A percentile compares a stretch with the other conserved stretches of the same genome.
Conservation (phyloP, 23 tunicate genomes). For the Halocynthia roretzi region DNA sequence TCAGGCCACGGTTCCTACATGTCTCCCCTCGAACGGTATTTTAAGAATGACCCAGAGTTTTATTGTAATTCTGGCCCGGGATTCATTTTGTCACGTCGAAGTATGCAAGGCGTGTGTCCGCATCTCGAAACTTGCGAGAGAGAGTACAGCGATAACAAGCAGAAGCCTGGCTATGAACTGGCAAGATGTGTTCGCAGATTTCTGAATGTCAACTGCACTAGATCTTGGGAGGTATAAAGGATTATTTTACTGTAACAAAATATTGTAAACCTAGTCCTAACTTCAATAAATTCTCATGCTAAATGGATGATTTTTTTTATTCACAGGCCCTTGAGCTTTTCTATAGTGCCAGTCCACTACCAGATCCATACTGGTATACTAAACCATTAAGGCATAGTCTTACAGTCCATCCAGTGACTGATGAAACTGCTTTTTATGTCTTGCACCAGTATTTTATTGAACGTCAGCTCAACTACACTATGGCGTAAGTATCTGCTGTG, state of each 20-base stretch:
- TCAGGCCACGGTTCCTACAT: constrained; percentile 42
- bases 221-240: constrained; percentile 19
- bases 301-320: neutral
- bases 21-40: constrained; percentile 20
- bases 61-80: constrained; percentile 68
- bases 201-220: constrained; percentile 54
- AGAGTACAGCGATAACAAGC: constrained; percentile 29
- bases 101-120: constrained; percentile 71
- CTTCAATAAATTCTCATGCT: neutral
- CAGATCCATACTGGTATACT: constrained; percentile 22
- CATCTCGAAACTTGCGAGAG: constrained; percentile 37
- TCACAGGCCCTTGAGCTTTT: constrained; percentile 30
- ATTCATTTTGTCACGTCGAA: constrained; percentile 49
- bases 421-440: constrained; percentile 31
- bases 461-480: constrained; percentile 63
- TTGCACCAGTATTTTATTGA: constrained; percentile 60
- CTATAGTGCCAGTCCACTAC: constrained; percentile 14
- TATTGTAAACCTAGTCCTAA: neutral
- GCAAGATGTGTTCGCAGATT: constrained; percentile 60
- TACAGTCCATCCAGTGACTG: constrained; percentile 50
- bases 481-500: constrained; percentile 6
- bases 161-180: constrained; percentile 41
- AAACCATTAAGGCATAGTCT: constrained; percentile 40
- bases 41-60: constrained; percentile 49
- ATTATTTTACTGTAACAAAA: neutral